Percentiles rank a stretch among this genome's conserved stretches.
Conservation (phyloP, 2,113 vertebrate genomes). For the Myocastor coypus region DNA sequence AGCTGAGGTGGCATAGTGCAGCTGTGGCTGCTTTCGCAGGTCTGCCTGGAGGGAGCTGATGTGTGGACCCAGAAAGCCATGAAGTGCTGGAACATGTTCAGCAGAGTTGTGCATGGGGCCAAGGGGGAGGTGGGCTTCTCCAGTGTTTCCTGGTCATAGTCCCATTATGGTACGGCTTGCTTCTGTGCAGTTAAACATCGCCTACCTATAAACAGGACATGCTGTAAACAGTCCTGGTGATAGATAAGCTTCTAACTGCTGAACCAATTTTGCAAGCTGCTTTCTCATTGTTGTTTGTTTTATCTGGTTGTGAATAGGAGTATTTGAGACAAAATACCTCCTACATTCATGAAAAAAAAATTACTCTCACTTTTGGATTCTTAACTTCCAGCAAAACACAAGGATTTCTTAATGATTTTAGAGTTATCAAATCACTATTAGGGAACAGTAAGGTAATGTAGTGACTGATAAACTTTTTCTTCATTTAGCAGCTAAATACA, state of each 20-base stretch:
- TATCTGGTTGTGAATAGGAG: neutral
- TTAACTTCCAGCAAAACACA: slow-evolving; percentile 17
- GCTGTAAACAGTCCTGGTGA: neutral
- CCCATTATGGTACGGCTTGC: neutral
- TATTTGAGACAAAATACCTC: neutral
- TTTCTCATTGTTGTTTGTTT: neutral
- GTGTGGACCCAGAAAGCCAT: neutral
- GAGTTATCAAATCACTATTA: slow-evolving; percentile 13
- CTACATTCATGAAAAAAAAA: slow-evolving; percentile 41
- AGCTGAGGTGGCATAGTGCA: neutral
- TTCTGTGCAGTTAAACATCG: neutral
- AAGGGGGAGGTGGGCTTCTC: neutral
- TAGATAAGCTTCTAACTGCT: neutral
- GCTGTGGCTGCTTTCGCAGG: neutral
- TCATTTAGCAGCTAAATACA: slow-evolving; percentile 34
- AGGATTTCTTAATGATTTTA: slow-evolving; percentile 37
- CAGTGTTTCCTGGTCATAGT: neutral
- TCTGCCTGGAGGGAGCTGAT: neutral
- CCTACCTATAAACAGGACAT: neutral
- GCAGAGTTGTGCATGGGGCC: neutral
- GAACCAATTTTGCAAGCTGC: neutral
- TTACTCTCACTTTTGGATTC: neutral
- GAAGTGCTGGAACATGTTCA: neutral
- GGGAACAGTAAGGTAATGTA: neutral
- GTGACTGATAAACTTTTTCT: neutral